phyloP scores from a whole-genome alignment of 2,888 invertebrate genomes.

The Athrips mouffetella region DNA sequence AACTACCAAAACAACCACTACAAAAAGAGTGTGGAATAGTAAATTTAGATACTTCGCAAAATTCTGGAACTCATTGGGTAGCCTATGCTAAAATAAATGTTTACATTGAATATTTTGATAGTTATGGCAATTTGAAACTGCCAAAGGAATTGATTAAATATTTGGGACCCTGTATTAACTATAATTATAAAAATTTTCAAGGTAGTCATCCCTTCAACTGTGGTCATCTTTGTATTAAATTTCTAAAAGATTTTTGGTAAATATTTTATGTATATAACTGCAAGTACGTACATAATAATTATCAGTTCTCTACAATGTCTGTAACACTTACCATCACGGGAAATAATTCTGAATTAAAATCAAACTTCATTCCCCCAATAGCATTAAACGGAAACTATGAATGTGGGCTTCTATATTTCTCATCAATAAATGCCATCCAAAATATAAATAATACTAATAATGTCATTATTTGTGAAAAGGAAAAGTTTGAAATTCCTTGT shows the following conservation, averaged over 20 bases:
- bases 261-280: not conserved
- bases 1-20: slow-evolving; percentile 27
- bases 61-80: slow-evolving; percentile 43
- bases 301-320: slow-evolving; percentile 2
- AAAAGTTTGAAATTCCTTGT: slow-evolving; percentile 13
- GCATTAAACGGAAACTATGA: slow-evolving; percentile 14
- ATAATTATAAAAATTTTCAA: slow-evolving; percentile 24
- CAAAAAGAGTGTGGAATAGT: slow-evolving; percentile 24
- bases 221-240: slow-evolving; percentile 19
- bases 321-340: slow-evolving; percentile 9
- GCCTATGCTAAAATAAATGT: slow-evolving; percentile 36
- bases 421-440: slow-evolving; percentile 15
- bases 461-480: slow-evolving; percentile 12
- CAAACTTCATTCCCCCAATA: slow-evolving; percentile 6
- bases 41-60: slow-evolving; percentile 32
- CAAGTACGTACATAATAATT: not conserved
- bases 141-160: slow-evolving; percentile 27
- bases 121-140: slow-evolving; percentile 41
- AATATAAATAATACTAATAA: slow-evolving; percentile 14
- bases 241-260: slow-evolving; percentile 11
- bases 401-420: slow-evolving; percentile 19
- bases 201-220: slow-evolving; percentile 17
- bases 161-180: slow-evolving; percentile 29
- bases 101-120: slow-evolving; percentile 41
- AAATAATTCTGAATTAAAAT: not conserved